A percentile compares a stretch with the other conserved stretches of the same genome.
phyloP scores from a whole-genome alignment of 2,113 vertebrate species.

The Petrocephalus zakoni region DNA sequence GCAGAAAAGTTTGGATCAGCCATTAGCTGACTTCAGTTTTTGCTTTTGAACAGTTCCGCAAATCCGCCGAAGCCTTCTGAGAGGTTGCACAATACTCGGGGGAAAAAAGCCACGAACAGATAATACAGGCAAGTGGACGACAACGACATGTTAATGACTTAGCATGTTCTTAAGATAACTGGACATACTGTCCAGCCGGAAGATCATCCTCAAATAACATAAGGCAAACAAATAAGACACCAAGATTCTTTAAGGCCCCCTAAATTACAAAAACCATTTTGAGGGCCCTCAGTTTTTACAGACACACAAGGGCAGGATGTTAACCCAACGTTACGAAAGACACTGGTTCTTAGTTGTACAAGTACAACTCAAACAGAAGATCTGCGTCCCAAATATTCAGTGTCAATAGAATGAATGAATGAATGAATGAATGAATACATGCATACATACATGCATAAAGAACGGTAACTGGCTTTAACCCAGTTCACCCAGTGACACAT shows the following conservation, averaged over 20 bases:
- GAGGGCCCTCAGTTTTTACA: neutral
- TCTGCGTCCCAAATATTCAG: neutral
- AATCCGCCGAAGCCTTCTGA: neutral
- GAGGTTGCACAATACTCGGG: neutral
- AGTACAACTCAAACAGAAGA: neutral
- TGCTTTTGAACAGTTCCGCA: neutral
- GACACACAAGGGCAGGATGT: neutral
- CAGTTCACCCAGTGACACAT: neutral
- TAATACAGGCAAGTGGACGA: neutral
- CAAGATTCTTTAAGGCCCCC: neutral
- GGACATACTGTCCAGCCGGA: neutral
- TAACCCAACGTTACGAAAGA: neutral
- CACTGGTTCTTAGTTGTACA: neutral
- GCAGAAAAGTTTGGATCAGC: neutral
- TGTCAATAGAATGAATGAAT: neutral
- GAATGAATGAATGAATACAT: too few species aligned
- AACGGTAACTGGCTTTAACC: neutral
- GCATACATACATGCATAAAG: neutral
- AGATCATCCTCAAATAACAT: neutral
- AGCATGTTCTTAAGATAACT: neutral
- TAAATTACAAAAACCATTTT: neutral
- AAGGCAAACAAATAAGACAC: neutral
- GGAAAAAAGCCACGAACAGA: neutral
- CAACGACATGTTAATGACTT: too few species aligned
- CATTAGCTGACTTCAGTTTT: neutral